phyloP scores from a whole-genome alignment of 2,888 invertebrate genomes.

The Leptogaster cylindrica region DNA sequence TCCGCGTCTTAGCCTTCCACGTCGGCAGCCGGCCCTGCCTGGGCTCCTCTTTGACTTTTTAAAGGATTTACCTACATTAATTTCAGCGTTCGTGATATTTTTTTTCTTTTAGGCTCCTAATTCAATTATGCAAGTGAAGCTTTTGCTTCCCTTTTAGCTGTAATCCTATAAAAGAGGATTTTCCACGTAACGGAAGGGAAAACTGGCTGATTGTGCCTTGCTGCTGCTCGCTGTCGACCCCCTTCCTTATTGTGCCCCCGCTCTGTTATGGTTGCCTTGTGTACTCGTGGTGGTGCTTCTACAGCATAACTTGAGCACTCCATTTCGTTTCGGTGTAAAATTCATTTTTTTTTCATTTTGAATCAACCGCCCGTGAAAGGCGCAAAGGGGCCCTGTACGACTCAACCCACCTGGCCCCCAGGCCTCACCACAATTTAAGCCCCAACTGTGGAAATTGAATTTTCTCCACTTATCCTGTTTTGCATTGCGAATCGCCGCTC shows the following conservation, averaged over 20 bases:
- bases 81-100: conserved; percentile 13
- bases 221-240: no score
- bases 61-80: conserved; percentile 39
- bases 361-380: conserved; percentile 16
- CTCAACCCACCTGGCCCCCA: background rate
- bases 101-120: conserved; percentile 31
- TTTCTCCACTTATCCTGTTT: conserved; percentile 10
- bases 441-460: background rate
- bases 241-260: no score
- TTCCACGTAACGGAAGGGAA: conserved; percentile 33
- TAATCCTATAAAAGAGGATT: conserved; percentile 39
- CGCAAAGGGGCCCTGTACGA: background rate
- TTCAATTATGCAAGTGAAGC: conserved; percentile 29
- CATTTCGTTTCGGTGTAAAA: background rate
- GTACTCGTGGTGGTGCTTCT: no score
- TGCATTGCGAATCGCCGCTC: background rate
- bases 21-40: background rate
- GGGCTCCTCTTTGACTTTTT: conserved; percentile 10
- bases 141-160: conserved; percentile 28
- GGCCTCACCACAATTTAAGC: background rate
- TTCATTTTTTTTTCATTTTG: conserved; percentile 5
- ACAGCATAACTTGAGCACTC: no score
- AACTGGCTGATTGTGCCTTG: no score
- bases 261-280: no score
- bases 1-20: no score